Evolutionary conservation across 2,797 vertebrate species (phyloP), one percentile per base, ranked within the genome.

Genomic region (Gorsachius magnificus): DNA sequence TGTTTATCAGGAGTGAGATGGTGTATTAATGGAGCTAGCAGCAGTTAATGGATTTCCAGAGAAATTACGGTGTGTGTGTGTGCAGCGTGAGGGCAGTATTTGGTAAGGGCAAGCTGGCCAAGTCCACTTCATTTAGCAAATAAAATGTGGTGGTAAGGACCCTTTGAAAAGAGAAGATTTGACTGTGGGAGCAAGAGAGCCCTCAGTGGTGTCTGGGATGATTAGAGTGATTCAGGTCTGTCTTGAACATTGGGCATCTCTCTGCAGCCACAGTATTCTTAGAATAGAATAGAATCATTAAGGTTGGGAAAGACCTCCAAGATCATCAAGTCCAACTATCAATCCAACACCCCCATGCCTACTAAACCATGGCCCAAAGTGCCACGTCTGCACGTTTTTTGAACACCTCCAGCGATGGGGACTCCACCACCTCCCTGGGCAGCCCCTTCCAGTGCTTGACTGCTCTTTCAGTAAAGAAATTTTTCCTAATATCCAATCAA

Each of bases 11-110:
- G 46, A 68, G 36, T 0, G 1, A 78, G 46, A 61, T 36, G 83
- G 75, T 68, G 56, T 38, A 38, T 93, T 94, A 50, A 93, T 21
- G 31, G 58, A 93, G 66, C 63, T n/a, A 45, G 63, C 63, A 92
- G 70, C 83, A 89, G 69, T 83, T 75, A 56, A 51, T 80, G 79
- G 61, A 16, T 85, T 92, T 87, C 33, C 88, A 78, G 85, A 58
- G 79, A 46, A 78, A 43, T 80, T 38, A 2, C 2, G 0, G 18
- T 46, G 69, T 33, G 69, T 33, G 11, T 61, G 16, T 0, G 0
- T 24, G 41, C 29, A 29, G 46, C 13, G 19, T 16, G 22, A 91
- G 60, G 25, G 11, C 22, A 14, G 31, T 1, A 3, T 46, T 74
- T 57, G 41, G 48, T 75, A 53, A 31, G 16, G 46, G 43, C 0